Base-by-base conservation (phyloP, 2,797 vertebrate species). In the Semaprochilodus insignis region DNA sequence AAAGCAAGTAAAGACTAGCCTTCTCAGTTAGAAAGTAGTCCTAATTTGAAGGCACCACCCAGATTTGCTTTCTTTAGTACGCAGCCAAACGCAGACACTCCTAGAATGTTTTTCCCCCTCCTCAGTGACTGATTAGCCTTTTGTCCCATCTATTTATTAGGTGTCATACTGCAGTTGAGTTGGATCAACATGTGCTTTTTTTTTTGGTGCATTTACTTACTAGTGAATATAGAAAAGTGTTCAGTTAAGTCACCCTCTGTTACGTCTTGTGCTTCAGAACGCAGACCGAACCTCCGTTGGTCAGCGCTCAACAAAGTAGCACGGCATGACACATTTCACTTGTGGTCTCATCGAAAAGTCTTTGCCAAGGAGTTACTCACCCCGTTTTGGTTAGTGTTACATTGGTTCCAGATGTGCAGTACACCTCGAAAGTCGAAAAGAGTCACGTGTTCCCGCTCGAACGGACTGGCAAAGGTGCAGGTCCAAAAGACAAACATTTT, bases 291-390 rank as follows among this genome's bases (percentile, higher is more conserved):
- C 40, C 25, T 25, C 25, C 63, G 25, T 5, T 65, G 36, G 70
- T 27, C 67, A 16, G 34, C 16, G 60, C 55, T 6, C 44, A 73
- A 52, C 66, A 55, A 48, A 2, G 19, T 74, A 74, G 36, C 23
- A 55, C 62, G 19, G 74, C 78, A 62, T 65, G 55, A n/a, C 63
- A 73, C 54, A 40, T 71, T 79, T 71, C 63, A 78, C 81, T 40
- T 23, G 15, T 77, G 66, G 69, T 72, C 71, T 82, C 66, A 55
- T 54, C 78, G 55, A 69, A 77, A 67, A 73, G 60, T 81, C 82
- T 74, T 77, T 74, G 80, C 84, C 82, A 80, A 87, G 82, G 82
- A 85, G 82, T 84, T 76, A 51, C 55, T 80, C 73, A 27, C 74
- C 69, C 62, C 40, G 6, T 44, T 40, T 76, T 81, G 82, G 74